These are phyloP conservation scores for Myzus persicae DNA, from an alignment of 1,140 invertebrate genomes.

Conservation along the genomic window DNA sequence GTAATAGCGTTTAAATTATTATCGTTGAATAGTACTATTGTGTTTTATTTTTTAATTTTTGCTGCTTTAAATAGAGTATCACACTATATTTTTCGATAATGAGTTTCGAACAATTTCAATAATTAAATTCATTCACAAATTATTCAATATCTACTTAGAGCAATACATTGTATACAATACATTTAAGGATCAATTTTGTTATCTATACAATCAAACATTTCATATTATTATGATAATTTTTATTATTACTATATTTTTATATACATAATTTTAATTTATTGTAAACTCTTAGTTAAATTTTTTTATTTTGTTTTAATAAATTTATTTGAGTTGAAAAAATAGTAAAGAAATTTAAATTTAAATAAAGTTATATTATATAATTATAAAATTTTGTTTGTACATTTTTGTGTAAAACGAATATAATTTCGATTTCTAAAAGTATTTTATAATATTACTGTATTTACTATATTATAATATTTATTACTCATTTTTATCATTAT, in stretches of 20 bases:
- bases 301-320: slow-evolving; percentile 52
- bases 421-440: slow-evolving; percentile 46
- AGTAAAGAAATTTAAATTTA: background rate
- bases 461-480: slow-evolving; percentile 51
- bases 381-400: slow-evolving; percentile 37
- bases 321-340: slow-evolving; percentile 43
- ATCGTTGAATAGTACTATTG: slow-evolving; percentile 55
- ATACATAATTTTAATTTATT: slow-evolving; percentile 38
- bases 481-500: slow-evolving; percentile 47
- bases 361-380: slow-evolving; percentile 25
- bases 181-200: slow-evolving; percentile 14
- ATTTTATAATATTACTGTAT: slow-evolving; percentile 55
- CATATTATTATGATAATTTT: slow-evolving; percentile 18
- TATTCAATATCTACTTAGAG: slow-evolving; percentile 31
- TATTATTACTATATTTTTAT: slow-evolving; percentile 16
- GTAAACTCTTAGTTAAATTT: slow-evolving; percentile 28
- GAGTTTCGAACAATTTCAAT: slow-evolving; percentile 45
- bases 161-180: slow-evolving; percentile 29
- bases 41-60: slow-evolving; percentile 21
- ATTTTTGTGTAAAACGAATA: slow-evolving; percentile 50
- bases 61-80: background rate
- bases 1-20: slow-evolving; percentile 56
- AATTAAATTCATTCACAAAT: background rate
- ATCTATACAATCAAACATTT: slow-evolving; percentile 52
- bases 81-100: background rate